These are phyloP conservation scores for Cydia splendana DNA, from an alignment of 1,140 invertebrate genomes.

Conservation along the genomic window DNA sequence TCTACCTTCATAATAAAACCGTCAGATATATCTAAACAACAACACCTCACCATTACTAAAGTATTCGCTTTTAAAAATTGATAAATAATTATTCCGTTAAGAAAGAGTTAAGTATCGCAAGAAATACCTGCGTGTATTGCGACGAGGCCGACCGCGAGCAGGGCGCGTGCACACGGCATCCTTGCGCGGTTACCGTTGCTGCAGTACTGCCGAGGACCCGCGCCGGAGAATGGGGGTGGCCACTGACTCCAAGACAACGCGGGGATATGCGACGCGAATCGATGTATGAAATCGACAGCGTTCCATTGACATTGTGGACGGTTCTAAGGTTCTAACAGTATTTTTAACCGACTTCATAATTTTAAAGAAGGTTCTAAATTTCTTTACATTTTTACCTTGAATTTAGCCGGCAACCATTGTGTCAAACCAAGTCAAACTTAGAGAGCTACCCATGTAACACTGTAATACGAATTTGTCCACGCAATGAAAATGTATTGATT, in stretches of 20 bases:
- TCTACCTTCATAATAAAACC: no score
- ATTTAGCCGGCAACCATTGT: no score
- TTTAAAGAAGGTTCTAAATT: no score
- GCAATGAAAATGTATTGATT: no score
- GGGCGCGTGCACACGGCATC: constrained; percentile 48
- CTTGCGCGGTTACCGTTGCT: constrained; percentile 36
- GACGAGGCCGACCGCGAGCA: constrained; percentile 32
- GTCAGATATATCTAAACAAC: no score
- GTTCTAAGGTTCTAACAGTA: neutral
- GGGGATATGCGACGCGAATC: neutral
- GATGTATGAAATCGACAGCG: neutral
- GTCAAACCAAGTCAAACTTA: no score
- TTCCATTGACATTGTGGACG: neutral
- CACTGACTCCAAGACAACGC: neutral
- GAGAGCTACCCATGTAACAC: no score
- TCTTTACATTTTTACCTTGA: no score
- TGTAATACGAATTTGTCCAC: no score
- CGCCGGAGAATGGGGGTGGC: neutral
- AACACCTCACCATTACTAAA: no score
- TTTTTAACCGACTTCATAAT: neutral
- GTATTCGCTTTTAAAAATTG: no score
- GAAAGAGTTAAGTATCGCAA: constrained; percentile 7
- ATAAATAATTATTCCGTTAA: neutral
- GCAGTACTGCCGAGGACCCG: constrained; percentile 1
- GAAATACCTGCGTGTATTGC: constrained; percentile 27